Conservation (phyloP, 1,140 invertebrate species). For the Rhagoletis zephyria region DNA sequence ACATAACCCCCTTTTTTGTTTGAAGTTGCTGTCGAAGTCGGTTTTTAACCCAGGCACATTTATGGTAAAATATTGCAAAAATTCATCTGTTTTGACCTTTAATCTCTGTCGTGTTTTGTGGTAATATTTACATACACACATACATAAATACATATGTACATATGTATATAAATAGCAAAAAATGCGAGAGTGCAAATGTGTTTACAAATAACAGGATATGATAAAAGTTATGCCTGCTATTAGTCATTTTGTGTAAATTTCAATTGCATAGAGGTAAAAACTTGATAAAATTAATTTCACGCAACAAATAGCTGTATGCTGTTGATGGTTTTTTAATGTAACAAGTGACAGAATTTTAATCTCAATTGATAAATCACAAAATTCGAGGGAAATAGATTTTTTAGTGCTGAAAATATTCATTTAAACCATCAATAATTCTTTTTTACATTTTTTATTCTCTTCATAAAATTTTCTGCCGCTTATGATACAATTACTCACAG, state of each 20-base stretch:
- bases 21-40: constrained; percentile 33
- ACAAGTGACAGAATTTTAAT: background rate
- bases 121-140: too few species aligned
- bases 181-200: background rate
- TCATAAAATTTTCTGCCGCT: too few species aligned
- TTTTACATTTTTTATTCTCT: too few species aligned
- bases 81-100: constrained; percentile 36
- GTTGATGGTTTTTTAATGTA: background rate
- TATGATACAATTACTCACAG: too few species aligned
- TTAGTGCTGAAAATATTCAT: background rate
- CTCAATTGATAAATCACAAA: too few species aligned
- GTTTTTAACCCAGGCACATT: background rate
- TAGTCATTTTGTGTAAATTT: constrained; percentile 22
- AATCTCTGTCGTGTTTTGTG: background rate
- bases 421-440: background rate
- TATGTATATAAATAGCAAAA: too few species aligned
- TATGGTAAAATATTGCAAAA: background rate
- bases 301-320: background rate
- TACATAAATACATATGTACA: background rate
- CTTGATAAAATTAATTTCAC: constrained; percentile 20
- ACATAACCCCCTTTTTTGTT: constrained; percentile 31
- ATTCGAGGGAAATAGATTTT: too few species aligned
- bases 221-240: background rate
- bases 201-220: background rate
- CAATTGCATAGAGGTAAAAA: constrained; percentile 24